Evolutionary conservation across 2,888 invertebrate genomes (phyloP).

Genomic region (Oligia strigilis): DNA sequence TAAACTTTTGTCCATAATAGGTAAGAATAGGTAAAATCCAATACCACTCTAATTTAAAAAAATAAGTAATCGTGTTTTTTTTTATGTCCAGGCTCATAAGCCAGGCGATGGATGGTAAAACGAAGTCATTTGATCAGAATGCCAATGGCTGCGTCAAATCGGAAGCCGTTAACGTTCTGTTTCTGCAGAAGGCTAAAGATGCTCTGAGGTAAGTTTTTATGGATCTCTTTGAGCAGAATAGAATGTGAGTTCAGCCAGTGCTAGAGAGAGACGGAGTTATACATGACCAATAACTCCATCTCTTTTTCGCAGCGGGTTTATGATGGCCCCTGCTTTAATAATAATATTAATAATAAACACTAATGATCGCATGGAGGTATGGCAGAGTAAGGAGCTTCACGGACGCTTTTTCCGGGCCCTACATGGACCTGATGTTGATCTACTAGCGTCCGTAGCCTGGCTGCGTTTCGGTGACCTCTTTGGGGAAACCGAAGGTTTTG

Average conservation of each 20-base stretch:
- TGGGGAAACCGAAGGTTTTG: too few relatives aligned
- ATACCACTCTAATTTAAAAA: neutral
- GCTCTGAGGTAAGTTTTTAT: conserved; percentile 85
- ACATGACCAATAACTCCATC: neutral
- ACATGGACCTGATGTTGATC: too few relatives aligned
- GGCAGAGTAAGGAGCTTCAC: too few relatives aligned
- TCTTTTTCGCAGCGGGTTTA: neutral
- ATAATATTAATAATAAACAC: too few relatives aligned
- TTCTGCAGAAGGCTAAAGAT: conserved; percentile 92
- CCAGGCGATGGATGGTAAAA: conserved; percentile 94
- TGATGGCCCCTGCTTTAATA: too few relatives aligned
- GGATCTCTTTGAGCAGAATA: neutral
- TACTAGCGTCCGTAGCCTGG: too few relatives aligned
- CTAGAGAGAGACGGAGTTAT: neutral
- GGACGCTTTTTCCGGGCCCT: too few relatives aligned
- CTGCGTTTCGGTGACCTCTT: too few relatives aligned
- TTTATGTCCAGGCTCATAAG: conserved; percentile 69
- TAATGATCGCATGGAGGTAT: too few relatives aligned
- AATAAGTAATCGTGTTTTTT: neutral
- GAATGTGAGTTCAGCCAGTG: neutral
- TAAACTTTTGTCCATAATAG: neutral
- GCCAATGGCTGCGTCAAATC: conserved; percentile 94
- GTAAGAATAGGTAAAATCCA: neutral
- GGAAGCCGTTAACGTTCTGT: conserved; percentile 92
- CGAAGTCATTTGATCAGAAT: conserved; percentile 95